These are phyloP conservation scores for Apis dorsata DNA, from an alignment of 1,140 invertebrate genomes.

Conservation along the genomic window DNA sequence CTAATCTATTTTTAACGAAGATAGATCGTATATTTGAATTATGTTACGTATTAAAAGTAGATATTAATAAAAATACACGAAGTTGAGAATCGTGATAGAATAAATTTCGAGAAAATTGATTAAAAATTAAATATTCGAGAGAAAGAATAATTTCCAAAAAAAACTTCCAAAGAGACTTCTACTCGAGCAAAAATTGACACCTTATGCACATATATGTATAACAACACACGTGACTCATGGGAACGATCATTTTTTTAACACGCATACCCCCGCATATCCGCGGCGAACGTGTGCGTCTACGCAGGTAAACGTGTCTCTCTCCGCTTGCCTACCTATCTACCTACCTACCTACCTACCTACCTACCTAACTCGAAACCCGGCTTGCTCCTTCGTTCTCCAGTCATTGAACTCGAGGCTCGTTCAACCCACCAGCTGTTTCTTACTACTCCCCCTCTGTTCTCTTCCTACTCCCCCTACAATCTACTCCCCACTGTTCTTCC, in stretches of 20 bases:
- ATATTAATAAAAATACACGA: too few relatives aligned
- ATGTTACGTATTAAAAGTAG: too few relatives aligned
- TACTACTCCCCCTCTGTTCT: constrained; percentile 58
- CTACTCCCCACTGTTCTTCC: constrained; percentile 34
- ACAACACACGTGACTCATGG: constrained; percentile 28
- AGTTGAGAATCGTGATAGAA: too few relatives aligned
- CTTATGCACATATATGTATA: not conserved
- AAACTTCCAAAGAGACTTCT: too few relatives aligned
- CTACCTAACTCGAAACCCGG: constrained; percentile 63
- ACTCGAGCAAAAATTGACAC: not conserved
- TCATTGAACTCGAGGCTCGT: constrained; percentile 78
- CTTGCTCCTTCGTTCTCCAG: constrained; percentile 70
- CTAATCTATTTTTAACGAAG: too few relatives aligned
- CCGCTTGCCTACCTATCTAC: constrained; percentile 48
- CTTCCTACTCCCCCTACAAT: constrained; percentile 27
- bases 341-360: constrained; percentile 68
- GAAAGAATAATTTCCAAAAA: too few relatives aligned
- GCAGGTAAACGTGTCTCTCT: constrained; percentile 57
- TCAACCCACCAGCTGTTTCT: constrained; percentile 79
- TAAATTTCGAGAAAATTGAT: too few relatives aligned
- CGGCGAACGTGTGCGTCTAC: constrained; percentile 37
- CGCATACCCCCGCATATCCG: constrained; percentile 7
- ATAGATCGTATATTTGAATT: too few relatives aligned
- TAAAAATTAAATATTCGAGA: too few relatives aligned
- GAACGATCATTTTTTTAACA: constrained; percentile 25